Evolutionary conservation across 2,113 vertebrate genomes (phyloP), one percentile per base, ranked within the genome.

Genomic region (Platichthys stellatus): DNA sequence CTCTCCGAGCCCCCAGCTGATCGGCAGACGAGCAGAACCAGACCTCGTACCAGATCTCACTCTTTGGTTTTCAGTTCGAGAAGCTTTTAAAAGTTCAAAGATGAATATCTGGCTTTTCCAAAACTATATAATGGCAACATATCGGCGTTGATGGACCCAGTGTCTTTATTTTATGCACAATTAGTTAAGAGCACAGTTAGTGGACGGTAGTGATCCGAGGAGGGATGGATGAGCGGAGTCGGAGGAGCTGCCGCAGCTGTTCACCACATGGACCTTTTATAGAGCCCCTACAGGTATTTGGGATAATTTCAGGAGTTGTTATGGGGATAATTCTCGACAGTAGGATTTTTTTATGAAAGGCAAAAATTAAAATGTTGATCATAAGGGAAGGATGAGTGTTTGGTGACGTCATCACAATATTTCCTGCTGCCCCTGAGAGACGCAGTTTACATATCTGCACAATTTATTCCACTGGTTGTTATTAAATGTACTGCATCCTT

Each of bases 281-380:
- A 67, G 78, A 4, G 56, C 80, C 90, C 91, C 91, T 90, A 83
- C 78, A 89, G 92, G 90, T 90, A 89, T 92, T 90, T 90, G 74
- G 87, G 87, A 86, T 74, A 67, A 89, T 86, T 78, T 88, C 85
- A 85, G 74, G 35, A 76, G 86, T 87, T 80, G 81, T 87, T 82
- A 77, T 84, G 83, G 88, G 65, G 83, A 87, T 85, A 51, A 80
- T 63, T 78, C 71, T 49, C 56, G 45, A 63, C 63, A 71, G 70
- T 74, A 51, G 68, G 70, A 61, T 45, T 2, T 47, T 21, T 17
- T 21, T 60, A n/a, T 14, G 64, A 66, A 28, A 54, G 1, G 43
- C 1, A 6, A 79, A 70, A 31, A 31, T 31, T 31, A 31, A 74
- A 14, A 40, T 43, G 17, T 57, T 60, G 0, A 43, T 15, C 45